These are phyloP conservation scores for Ascidia mentula DNA, from an alignment of 23 tunicate species.

Conservation along the genomic window DNA sequence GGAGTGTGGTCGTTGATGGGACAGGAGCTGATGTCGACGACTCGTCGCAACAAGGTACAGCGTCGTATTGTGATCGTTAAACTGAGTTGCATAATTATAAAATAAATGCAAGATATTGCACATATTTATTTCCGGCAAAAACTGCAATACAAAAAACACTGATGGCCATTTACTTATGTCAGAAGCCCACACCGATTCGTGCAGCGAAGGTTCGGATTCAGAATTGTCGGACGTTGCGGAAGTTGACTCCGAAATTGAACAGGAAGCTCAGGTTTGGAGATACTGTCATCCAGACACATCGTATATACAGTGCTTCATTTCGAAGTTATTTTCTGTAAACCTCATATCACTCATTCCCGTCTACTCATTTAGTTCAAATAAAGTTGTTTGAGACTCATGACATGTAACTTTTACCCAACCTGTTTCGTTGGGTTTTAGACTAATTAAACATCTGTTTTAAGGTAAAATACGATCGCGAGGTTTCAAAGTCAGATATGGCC, in stretches of 20 bases:
- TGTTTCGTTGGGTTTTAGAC: too few species aligned
- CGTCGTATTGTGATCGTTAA: background rate
- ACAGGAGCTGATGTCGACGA: background rate
- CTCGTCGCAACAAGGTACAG: background rate
- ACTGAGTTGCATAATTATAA: background rate
- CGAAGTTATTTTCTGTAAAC: too few species aligned
- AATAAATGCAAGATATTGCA: too few species aligned
- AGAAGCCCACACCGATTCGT: conserved; percentile 60
- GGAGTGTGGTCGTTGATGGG: conserved; percentile 56
- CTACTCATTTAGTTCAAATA: too few species aligned
- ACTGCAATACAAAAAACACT: too few species aligned
- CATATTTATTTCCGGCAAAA: too few species aligned
- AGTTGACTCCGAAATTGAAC: conserved; percentile 92
- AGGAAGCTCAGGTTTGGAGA: conserved; percentile 69
- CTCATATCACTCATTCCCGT: too few species aligned
- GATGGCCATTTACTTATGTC: background rate
- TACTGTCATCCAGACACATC: too few species aligned
- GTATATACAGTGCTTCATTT: too few species aligned
- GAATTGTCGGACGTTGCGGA: conserved; percentile 89
- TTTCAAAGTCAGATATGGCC: conserved; percentile 76
- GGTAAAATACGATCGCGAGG: conserved; percentile 67
- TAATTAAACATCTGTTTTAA: too few species aligned
- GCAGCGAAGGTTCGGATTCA: conserved; percentile 83
- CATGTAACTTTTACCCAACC: too few species aligned
- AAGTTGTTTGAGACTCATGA: too few species aligned